Conservation (phyloP, 30 jellyfish, hydroid and myxozoan genomes). For the Rhopilema esculentum region DNA sequence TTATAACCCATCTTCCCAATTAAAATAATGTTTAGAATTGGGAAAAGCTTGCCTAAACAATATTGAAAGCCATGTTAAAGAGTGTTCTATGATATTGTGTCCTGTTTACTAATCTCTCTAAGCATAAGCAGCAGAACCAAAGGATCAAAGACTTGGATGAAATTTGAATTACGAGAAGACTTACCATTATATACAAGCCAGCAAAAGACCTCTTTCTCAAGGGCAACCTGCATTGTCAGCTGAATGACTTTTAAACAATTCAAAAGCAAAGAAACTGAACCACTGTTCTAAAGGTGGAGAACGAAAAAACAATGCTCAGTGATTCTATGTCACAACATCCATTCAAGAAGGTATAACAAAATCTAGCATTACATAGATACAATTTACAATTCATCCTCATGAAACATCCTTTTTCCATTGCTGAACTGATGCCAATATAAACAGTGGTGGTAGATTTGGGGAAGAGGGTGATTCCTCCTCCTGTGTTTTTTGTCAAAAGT, state of each 20-base stretch:
- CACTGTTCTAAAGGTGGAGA: conserved; percentile 16
- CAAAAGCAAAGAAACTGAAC: conserved; percentile 12
- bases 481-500: too few species aligned
- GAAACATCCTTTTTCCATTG: too few species aligned
- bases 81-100: too few species aligned
- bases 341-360: background rate
- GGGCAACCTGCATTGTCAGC: conserved; percentile 71
- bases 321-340: background rate
- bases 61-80: too few species aligned
- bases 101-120: too few species aligned
- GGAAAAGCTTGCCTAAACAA: too few species aligned
- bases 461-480: too few species aligned
- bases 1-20: too few species aligned
- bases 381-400: too few species aligned
- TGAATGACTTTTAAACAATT: conserved; percentile 77
- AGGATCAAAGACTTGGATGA: background rate
- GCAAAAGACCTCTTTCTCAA: conserved; percentile 64
- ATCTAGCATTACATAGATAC: background rate
- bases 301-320: background rate
- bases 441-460: too few species aligned
- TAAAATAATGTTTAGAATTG: too few species aligned
- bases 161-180: background rate
- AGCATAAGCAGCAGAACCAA: background rate
- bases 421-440: too few species aligned
- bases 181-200: conserved; percentile 95